Percentiles rank a stretch among this genome's conserved stretches.
phyloP scores from a whole-genome alignment of 2,888 invertebrate genomes.

The Pteria penguin region DNA sequence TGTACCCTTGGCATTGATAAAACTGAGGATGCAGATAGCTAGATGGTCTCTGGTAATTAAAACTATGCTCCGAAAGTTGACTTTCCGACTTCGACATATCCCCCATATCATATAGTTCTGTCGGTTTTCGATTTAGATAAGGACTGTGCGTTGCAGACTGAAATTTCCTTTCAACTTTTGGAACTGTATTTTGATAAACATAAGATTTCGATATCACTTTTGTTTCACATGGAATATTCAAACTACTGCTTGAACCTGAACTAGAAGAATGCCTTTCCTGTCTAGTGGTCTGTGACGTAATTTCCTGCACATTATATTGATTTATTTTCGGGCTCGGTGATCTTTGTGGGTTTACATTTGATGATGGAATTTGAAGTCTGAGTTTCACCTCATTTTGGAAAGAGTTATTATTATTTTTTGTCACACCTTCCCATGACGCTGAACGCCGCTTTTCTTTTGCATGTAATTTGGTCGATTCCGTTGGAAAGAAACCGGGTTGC shows the following conservation, averaged over 20 bases:
- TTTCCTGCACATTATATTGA: background rate
- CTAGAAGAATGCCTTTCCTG: background rate
- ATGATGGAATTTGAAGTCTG: conserved; percentile 40
- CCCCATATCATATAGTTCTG: conserved; percentile 48
- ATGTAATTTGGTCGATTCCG: conserved; percentile 12
- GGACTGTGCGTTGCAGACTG: conserved; percentile 59
- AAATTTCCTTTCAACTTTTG: conserved; percentile 37
- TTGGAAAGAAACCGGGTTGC: conserved; percentile 26
- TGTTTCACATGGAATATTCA: background rate
- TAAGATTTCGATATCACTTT: background rate
- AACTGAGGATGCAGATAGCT: conserved; percentile 21
- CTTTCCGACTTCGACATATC: conserved; percentile 71
- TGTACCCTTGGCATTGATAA: background rate
- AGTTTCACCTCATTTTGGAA: conserved; percentile 43
- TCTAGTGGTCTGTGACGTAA: background rate
- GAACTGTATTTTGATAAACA: conserved; percentile 40
- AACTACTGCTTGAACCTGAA: background rate
- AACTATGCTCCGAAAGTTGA: conserved; percentile 51
- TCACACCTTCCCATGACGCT: conserved; percentile 27
- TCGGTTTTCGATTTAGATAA: conserved; percentile 50
- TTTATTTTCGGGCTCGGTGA: background rate
- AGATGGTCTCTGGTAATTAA: conserved; percentile 12
- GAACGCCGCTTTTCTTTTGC: conserved; percentile 29
- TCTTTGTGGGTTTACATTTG: background rate
- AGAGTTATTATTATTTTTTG: conserved; percentile 12